phyloP scores from a whole-genome alignment of 37 sponge, comb jelly and placozoan genomes.

The Chondrosia reniformis region DNA sequence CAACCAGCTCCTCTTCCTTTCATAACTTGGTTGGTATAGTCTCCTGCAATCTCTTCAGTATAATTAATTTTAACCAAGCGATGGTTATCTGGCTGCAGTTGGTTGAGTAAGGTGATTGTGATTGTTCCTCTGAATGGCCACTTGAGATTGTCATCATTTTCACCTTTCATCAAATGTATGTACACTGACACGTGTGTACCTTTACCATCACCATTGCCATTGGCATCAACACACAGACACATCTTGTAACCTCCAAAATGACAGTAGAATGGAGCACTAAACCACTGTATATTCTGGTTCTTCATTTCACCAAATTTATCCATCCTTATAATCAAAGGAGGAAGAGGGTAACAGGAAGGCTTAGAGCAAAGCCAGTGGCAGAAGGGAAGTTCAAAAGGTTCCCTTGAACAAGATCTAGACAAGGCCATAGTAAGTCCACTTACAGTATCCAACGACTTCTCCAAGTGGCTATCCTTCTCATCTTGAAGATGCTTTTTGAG shows the following conservation, averaged over 20 bases:
- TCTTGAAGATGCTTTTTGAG: neutral
- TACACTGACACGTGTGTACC: constrained; percentile 44
- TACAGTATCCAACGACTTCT: too few species aligned
- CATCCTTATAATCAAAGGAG: constrained; percentile 14
- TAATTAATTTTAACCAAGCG: too few species aligned
- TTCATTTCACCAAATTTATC: neutral
- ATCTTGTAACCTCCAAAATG: constrained; percentile 36
- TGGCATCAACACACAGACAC: constrained; percentile 31
- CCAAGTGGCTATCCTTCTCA: neutral
- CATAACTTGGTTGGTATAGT: too few species aligned
- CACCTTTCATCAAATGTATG: constrained; percentile 27
- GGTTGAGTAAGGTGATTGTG: neutral
- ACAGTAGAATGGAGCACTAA: constrained; percentile 30
- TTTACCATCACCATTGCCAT: constrained; percentile 40
- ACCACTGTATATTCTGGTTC: constrained; percentile 1
- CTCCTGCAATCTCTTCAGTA: too few species aligned
- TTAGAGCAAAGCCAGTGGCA: constrained; percentile 5
- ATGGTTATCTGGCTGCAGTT: neutral
- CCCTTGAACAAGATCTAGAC: neutral
- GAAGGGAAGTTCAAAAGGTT: neutral
- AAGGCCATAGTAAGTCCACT: neutral
- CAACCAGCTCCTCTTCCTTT: too few species aligned
- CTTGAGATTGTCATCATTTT: constrained; percentile 19
- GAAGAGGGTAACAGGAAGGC: neutral
- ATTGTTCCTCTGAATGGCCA: constrained; percentile 39